Percentiles rank a stretch among this genome's conserved stretches.
phyloP scores from a whole-genome alignment of 1,140 invertebrate genomes.

The Pemphigus obesinymphae region DNA sequence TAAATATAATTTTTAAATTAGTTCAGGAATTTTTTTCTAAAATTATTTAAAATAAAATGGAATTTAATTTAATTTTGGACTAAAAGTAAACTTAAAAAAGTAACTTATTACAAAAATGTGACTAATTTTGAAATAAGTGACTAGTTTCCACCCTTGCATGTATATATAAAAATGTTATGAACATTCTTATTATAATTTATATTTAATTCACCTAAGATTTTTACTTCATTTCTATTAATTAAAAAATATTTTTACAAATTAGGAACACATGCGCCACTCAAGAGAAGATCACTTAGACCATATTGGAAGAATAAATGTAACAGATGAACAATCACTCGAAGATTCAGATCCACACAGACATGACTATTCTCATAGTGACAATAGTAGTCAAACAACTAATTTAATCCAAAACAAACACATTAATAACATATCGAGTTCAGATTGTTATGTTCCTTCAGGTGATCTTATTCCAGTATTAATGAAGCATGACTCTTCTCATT shows the following conservation, averaged over 20 bases:
- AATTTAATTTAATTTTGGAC: no score
- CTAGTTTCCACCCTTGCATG: no score
- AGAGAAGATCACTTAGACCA: conserved; percentile 69
- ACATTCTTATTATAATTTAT: no score
- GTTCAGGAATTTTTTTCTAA: no score
- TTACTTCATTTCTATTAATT: no score
- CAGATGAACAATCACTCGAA: background rate
- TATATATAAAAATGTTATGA: no score
- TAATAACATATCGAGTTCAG: conserved; percentile 34
- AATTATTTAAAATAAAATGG: no score
- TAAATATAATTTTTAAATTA: no score
- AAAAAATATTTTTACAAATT: conserved; percentile 32
- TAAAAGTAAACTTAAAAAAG: no score
- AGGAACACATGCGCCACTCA: conserved; percentile 76
- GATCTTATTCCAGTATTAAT: conserved; percentile 36
- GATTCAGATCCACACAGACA: background rate
- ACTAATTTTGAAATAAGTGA: no score
- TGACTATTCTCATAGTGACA: conserved; percentile 29
- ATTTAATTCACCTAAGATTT: no score
- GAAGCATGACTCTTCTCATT: conserved; percentile 8
- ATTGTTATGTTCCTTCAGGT: conserved; percentile 37
- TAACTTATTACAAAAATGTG: no score
- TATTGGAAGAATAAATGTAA: conserved; percentile 55
- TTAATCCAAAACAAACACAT: conserved; percentile 23
- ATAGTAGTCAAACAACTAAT: conserved; percentile 31